Evolutionary conservation across 2,888 invertebrate species (phyloP), one percentile per base, ranked within the genome.

Genomic region (Caprella mutica): DNA sequence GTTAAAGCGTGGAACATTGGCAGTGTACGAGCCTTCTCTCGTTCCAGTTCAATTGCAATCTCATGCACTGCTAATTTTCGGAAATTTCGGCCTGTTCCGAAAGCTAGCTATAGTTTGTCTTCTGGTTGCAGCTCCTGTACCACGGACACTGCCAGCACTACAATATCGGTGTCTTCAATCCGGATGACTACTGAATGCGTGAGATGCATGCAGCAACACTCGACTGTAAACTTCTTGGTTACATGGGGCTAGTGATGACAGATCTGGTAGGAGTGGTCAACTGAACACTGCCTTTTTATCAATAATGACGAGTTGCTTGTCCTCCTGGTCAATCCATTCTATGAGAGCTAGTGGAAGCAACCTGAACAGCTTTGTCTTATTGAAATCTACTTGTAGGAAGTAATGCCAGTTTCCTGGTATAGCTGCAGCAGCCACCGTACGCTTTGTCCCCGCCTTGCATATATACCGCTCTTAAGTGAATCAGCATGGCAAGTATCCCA

Each of bases 1-100:
- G 58, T 61, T 35, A 61, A 26, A 30, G 58, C 58, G n/a, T 56
- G 62, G 29, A 56, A 62, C 50, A 59, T 42, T 26, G 59, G 53
- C 5, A 59, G 56, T 40, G 59, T 56, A n/a, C 26, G 24, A 21
- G 56, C 24, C 52, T 33, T 33, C 9, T 33, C 33, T 33, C 14
- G 33, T 33, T 14, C 33, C 33, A 33, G 33, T 33, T 14, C 33
- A 33, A 14, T 14, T 33, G 33, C 33, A 9, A 9, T 8, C 33
- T n/a, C n/a, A n/a, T n/a, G n/a, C n/a, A n/a, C n/a, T n/a, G n/a
- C n/a, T n/a, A n/a, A n/a, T n/a, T n/a, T 9, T 33, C 33, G 33
- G 33, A 33, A 33, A 33, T 9, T 33, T 9, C 14, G 33, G 33
- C 33, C 33, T 33, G 33, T 33, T 33, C 33, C 8, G 33, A 33